phyloP scores from a whole-genome alignment of 2,113 vertebrate species.

The Nycticorax nycticorax region DNA sequence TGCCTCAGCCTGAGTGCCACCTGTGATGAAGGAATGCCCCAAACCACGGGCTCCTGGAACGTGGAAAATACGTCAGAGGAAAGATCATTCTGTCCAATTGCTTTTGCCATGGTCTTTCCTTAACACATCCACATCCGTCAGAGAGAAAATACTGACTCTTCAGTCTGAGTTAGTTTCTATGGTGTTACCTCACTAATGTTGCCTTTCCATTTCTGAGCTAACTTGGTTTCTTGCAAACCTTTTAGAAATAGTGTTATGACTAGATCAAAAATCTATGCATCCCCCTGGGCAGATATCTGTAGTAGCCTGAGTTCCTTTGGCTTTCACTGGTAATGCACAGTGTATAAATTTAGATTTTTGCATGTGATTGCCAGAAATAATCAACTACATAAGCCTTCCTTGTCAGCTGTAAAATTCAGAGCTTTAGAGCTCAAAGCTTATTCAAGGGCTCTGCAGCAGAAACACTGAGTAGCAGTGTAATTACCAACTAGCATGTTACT shows the following conservation, averaged over 20 bases:
- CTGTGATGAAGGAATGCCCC: not conserved
- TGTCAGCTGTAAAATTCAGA: slow-evolving; percentile 9
- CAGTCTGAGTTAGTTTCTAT: not conserved
- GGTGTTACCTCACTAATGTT: not conserved
- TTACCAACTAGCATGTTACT: not conserved
- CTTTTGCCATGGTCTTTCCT: not conserved
- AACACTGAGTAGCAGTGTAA: not conserved
- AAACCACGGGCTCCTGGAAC: not conserved
- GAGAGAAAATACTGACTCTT: not conserved
- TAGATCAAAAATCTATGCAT: not conserved
- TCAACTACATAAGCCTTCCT: not conserved
- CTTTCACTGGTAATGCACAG: not conserved
- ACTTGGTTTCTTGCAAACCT: not conserved
- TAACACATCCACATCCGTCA: not conserved
- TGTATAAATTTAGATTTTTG: not conserved
- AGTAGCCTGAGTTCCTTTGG: not conserved
- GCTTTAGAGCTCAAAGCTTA: not conserved
- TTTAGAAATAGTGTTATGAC: not conserved
- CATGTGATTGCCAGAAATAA: not conserved
- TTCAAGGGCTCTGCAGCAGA: not conserved
- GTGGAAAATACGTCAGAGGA: not conserved
- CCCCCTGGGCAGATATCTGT: not conserved
- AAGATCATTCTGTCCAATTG: not conserved
- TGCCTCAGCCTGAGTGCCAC: not conserved
- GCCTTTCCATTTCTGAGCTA: not conserved